Evolutionary conservation across 2,113 vertebrate genomes (phyloP), one percentile per base, ranked within the genome.

Genomic region (Hypomesus transpacificus): DNA sequence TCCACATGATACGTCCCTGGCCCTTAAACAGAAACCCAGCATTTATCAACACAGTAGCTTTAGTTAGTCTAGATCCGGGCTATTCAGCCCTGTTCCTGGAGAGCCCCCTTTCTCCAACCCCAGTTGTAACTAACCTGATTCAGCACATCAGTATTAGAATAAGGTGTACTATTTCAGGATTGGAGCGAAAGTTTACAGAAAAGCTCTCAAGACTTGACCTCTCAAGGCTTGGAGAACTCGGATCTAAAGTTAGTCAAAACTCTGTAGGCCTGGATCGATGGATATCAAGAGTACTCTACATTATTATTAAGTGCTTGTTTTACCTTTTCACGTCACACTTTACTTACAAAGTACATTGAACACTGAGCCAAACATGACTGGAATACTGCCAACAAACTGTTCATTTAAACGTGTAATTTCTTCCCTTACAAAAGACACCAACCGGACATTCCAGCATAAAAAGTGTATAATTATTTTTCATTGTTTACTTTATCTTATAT

Each of bases 351-450:
- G 18, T 68, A 26, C 22, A n/a, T 54, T 68, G 66, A 18, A 58
- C 67, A 39, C 67, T 57, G 74, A 56, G 8, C 61, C 50, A 75
- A 65, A 60, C 31, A 34, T 20, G 61, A 75, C 75, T 21, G 69
- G 56, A 78, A 75, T 75, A 61, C 72, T 74, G 68, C 65, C 65
- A 70, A 75, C 13, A 3, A 13, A 16, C 54, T 26, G 14, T 7
- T 64, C 17, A 64, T 39, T 31, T 17, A 9, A 39, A 4, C 31
- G 14, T 70, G 39, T 28, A 34, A 17, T 64, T 14, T 18, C 1
- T 17, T 56, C 4, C 4, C 54, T 18, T 56, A 17, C 17, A 54
- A 54, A 56, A 18, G 54, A 18, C 16, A 18, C 61, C 17, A 6
- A 64, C 62, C 26, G 8, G 14, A 34, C 14, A 17, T 26, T 64